phyloP scores from a whole-genome alignment of 1,140 invertebrate genomes.

The Heliconius congener region DNA sequence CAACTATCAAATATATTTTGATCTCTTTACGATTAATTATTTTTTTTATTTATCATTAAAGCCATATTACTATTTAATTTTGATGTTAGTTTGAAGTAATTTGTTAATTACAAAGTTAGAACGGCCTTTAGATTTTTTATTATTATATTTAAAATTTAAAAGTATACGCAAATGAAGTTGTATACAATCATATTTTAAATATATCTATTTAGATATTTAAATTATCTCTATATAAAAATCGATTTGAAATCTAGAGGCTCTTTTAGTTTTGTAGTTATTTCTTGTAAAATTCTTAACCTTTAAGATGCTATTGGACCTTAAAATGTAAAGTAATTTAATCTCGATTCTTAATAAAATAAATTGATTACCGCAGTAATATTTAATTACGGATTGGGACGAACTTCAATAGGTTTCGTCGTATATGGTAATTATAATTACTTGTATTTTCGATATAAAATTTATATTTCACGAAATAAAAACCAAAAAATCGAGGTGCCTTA shows the following conservation, averaged over 20 bases:
- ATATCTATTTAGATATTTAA: too few species aligned
- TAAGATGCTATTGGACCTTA: slow-evolving; percentile 10
- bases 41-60: slow-evolving; percentile 69
- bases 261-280: not conserved
- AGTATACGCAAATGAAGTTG: too few species aligned
- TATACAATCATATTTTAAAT: too few species aligned
- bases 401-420: slow-evolving; percentile 6
- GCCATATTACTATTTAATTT: slow-evolving; percentile 67
- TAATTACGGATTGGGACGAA: slow-evolving; percentile 22
- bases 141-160: too few species aligned
- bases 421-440: slow-evolving; percentile 14
- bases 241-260: not conserved
- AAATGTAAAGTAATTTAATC: not conserved
- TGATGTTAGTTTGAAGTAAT: slow-evolving; percentile 36
- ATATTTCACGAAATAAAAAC: slow-evolving; percentile 52
- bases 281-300: not conserved
- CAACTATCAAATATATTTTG: slow-evolving; percentile 51
- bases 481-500: slow-evolving; percentile 73
- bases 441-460: slow-evolving; percentile 35
- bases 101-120: not conserved
- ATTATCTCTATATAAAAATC: too few species aligned
- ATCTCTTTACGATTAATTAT: slow-evolving; percentile 65
- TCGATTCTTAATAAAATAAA: slow-evolving; percentile 15
- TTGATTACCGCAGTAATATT: slow-evolving; percentile 13
- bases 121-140: not conserved